A percentile compares a stretch with the other conserved stretches of the same genome.
phyloP scores from a whole-genome alignment of 2,797 vertebrate genomes.

The Glyptemys insculpta region DNA sequence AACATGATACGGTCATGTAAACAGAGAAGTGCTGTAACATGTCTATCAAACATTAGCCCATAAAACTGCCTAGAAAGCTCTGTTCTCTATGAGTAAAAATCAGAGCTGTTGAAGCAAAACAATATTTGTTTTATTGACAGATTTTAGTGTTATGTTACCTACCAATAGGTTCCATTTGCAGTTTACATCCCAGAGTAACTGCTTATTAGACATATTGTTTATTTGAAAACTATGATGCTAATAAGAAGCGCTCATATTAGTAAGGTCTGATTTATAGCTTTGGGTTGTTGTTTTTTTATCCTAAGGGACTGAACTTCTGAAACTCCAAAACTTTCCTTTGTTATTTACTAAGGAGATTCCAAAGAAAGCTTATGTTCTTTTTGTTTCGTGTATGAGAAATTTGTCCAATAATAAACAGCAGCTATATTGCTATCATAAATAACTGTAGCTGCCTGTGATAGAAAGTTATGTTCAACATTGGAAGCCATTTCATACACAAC shows the following conservation, averaged over 20 bases:
- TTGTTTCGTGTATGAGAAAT: slow-evolving; percentile 39
- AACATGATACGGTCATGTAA: neutral
- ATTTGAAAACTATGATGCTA: slow-evolving; percentile 76
- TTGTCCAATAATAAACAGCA: slow-evolving; percentile 61
- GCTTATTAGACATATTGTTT: slow-evolving; percentile 75
- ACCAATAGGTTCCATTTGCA: slow-evolving; percentile 63
- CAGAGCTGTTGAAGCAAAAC: slow-evolving; percentile 39
- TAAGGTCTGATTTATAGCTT: slow-evolving; percentile 63
- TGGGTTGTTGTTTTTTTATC: slow-evolving; percentile 44
- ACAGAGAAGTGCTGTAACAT: neutral
- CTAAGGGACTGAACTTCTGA: slow-evolving; percentile 55
- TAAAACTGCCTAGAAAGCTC: slow-evolving; percentile 48
- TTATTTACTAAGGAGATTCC: slow-evolving; percentile 13
- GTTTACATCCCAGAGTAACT: slow-evolving; percentile 71
- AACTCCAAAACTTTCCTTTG: slow-evolving; percentile 34
- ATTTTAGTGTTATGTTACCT: slow-evolving; percentile 67
- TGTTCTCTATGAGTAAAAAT: slow-evolving; percentile 22
- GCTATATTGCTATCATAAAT: slow-evolving; percentile 56
- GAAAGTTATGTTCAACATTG: slow-evolving; percentile 40
- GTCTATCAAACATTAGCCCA: slow-evolving; percentile 53
- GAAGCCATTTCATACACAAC: slow-evolving; percentile 47
- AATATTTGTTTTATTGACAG: slow-evolving; percentile 75
- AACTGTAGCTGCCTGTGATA: slow-evolving; percentile 58
- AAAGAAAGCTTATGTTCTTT: slow-evolving; percentile 36
- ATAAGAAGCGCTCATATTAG: slow-evolving; percentile 68